These are phyloP conservation scores for mouse (Mus musculus) DNA, from an alignment of 2,113 vertebrate species.

Conservation along the genomic window GRCm39 chr14:99835501-99836000, in stretches of 20 bases:
- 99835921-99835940: constrained; percentile 43
- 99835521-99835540: neutral
- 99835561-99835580: neutral
- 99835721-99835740: constrained; percentile 33
- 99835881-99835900: neutral
- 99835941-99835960: constrained; percentile 25
- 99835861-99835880: neutral
- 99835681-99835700: neutral
- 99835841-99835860: neutral
- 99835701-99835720: neutral
- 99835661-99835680: neutral
- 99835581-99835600: neutral
- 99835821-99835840: constrained; percentile 2
- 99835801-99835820: neutral
- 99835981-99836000: neutral
- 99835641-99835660: neutral
- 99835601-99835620: neutral
- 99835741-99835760: constrained; percentile 18
- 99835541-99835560: neutral
- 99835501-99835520: neutral
- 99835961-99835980: neutral
- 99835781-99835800: neutral
- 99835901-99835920: constrained; percentile 10
- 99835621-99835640: neutral
- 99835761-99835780: neutral